Base-by-base conservation (phyloP, 1,140 invertebrate genomes). In the Drosophila lacteicornis region DNA sequence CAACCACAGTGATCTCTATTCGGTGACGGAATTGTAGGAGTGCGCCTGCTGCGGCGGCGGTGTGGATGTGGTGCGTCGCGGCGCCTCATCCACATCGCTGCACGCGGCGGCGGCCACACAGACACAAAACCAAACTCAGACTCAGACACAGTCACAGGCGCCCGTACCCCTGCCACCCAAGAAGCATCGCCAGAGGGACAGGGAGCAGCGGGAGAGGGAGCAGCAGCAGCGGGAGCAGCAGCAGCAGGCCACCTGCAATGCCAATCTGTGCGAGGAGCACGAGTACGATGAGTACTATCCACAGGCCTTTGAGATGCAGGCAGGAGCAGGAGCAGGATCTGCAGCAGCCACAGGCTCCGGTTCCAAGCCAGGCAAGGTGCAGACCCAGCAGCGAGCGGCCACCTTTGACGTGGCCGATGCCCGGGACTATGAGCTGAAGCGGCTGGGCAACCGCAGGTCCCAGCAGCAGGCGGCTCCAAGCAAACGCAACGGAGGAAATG, bases 41-140 rank as follows among this genome's bases (percentile, higher is more conserved):
- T 92, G 92, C 82, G 91, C 91, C 85, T 93, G 92, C 90, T 93
- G 92, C 90, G 92, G 92, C 78, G 92, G 92, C 76, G 92, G 92
- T 74, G 92, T 92, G 78, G 92, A 92, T 92, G 86, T 92, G 71
- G 86, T 91, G 83, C 86, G 91, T 47, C 82, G 91, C 75, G 62
- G 74, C 88, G 78, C 85, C 62, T 70, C 85, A 82, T 69, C 85
- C 75, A 81, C 79, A 60, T 56, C 85, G 77, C 75, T 80, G 86
- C 82, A 82, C 69, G 79, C 88, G 77, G 77, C 91, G 70, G 61
- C 81, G 91, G 80, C 90, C 60, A 75, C 85, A 78, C 79, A 78
- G 66, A 79, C 38, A 45, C 62, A 65, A 61, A 78, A 61, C 19
- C 78, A 81, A 9, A 38, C 60, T 2, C 73, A 74, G 51, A 2